Evolutionary conservation across 2,797 vertebrate species (phyloP).

Genomic region (Bradypodion pumilum): DNA sequence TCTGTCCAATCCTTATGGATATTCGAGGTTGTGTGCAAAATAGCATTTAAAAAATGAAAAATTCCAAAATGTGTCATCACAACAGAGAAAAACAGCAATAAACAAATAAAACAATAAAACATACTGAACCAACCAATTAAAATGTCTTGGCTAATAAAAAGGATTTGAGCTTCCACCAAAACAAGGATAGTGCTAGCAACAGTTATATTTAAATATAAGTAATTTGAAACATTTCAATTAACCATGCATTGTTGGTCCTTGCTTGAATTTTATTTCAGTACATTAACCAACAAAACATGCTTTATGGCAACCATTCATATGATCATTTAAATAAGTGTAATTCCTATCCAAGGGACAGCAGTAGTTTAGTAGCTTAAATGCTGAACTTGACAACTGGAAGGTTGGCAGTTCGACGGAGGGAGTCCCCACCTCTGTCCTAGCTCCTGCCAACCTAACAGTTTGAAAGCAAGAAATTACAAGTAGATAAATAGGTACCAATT

Average conservation of each 20-base stretch:
- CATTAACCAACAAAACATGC: conserved; percentile 30
- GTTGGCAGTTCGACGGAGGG: too few species aligned
- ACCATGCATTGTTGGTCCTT: conserved; percentile 7
- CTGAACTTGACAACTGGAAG: too few species aligned
- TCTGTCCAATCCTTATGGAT: not conserved
- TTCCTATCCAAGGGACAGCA: too few species aligned
- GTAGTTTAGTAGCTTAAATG: too few species aligned
- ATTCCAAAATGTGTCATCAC: not conserved
- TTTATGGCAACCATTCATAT: conserved; percentile 2
- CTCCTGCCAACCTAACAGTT: too few species aligned
- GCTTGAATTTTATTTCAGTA: conserved; percentile 18
- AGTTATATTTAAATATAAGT: not conserved
- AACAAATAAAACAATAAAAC: not conserved
- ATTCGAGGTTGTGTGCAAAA: not conserved
- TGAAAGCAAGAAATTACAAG: too few species aligned
- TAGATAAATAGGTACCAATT: too few species aligned
- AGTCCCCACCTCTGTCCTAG: too few species aligned
- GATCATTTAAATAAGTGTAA: not conserved
- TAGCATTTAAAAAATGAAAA: not conserved
- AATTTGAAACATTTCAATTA: not conserved
- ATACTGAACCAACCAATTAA: not conserved
- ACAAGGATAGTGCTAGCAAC: not conserved
- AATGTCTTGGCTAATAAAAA: not conserved
- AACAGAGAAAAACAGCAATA: not conserved
- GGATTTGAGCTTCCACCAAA: not conserved